A percentile compares a stretch with the other conserved stretches of the same genome.
Evolutionary conservation across 64 coral and sea anemone species (phyloP).

Genomic region (Dendronephthya gigantea): DNA sequence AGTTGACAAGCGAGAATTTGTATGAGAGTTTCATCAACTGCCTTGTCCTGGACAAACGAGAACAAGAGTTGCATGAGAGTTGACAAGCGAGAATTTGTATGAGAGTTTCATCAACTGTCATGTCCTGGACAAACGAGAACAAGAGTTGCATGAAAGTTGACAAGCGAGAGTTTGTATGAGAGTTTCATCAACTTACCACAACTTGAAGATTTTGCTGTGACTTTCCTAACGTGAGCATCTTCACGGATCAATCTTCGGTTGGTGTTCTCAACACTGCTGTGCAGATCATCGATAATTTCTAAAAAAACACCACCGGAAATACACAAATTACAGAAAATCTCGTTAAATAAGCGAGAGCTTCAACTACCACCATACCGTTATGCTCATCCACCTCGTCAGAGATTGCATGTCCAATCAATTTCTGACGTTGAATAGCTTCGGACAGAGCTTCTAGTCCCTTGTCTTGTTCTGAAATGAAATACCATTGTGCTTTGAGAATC

Average conservation of each 20-base stretch:
- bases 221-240: conserved; percentile 63
- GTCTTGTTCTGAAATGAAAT: conserved; percentile 62
- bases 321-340: neutral
- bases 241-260: conserved; percentile 70
- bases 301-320: conserved; percentile 10
- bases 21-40: neutral
- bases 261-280: conserved; percentile 37
- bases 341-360: neutral
- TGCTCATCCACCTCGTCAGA: conserved; percentile 83
- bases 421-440: conserved; percentile 82
- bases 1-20: neutral
- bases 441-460: conserved; percentile 72
- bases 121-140: no score
- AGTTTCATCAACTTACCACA: conserved; percentile 52
- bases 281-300: conserved; percentile 95
- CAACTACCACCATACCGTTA: conserved; percentile 56
- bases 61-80: no score
- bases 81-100: no score
- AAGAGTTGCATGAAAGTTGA: neutral
- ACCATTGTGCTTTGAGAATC: no score
- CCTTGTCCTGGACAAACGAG: no score
- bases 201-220: conserved; percentile 85
- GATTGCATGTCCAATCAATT: conserved; percentile 79
- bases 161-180: neutral
- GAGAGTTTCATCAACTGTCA: neutral